Conservation (phyloP, 2,113 vertebrate genomes). For the Rhipidura dahli region DNA sequence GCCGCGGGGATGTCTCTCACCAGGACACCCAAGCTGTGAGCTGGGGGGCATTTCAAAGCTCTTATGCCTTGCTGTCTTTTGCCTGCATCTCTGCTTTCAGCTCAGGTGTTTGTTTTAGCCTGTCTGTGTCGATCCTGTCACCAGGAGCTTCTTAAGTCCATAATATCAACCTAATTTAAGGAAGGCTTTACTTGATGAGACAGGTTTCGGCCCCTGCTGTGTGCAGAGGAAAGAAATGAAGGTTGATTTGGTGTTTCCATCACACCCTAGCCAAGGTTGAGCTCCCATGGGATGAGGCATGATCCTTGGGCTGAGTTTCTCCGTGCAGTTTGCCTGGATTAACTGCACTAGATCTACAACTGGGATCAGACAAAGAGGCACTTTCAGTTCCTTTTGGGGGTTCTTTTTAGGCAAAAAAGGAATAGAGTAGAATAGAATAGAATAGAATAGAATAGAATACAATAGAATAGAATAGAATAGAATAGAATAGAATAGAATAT, state of each 20-base stretch:
- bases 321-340: not conserved
- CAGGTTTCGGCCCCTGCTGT: not conserved
- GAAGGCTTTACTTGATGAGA: conserved; percentile 12
- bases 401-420: not conserved
- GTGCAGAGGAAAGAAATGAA: not conserved
- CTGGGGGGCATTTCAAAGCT: not conserved
- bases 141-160: conserved; percentile 9
- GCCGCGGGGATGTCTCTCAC: not conserved
- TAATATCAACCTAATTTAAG: conserved; percentile 28
- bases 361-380: not conserved
- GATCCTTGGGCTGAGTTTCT: not conserved
- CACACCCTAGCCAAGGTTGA: not conserved
- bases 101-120: conserved; percentile 20
- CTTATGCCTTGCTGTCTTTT: not conserved
- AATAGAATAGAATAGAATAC: not conserved
- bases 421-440: no score
- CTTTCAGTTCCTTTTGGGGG: not conserved
- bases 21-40: not conserved
- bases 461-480: not conserved
- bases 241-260: not conserved
- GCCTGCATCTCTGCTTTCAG: not conserved
- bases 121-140: conserved; percentile 16
- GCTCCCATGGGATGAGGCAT: not conserved
- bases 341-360: accelerated
- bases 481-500: not conserved